Base-by-base conservation (phyloP, 2,888 invertebrate genomes). In the Melanchra persicariae region DNA sequence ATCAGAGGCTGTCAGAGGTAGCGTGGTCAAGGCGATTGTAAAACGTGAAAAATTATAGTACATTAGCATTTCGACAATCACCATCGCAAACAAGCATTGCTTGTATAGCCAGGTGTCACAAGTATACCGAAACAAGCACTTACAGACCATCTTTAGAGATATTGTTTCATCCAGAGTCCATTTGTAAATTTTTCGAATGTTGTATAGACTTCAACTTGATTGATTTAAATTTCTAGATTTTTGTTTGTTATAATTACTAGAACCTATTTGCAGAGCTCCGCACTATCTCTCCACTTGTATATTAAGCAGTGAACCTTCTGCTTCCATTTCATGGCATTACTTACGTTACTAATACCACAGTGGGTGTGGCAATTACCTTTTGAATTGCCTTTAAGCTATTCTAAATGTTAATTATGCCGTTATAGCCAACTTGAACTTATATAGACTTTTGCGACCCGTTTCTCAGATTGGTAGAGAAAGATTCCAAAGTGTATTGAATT, bases 381-480 rank as follows among this genome's bases (percentile, higher is more conserved):
- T 34, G 63, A 37, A 77, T 81, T 83, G 83, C 82, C 51, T 67
- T 79, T 67, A 69, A 65, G 54, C 76, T 63, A 34, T 76, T 82
- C 68, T 70, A 83, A 83, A 83, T 82, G 77, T 77, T 83, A 85
- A 83, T 83, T 85, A 85, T 70, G 57, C 73, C 83, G 52, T 83
- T 85, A 77, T 52, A 80, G 65, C 47, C 67, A 74, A 74, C 77
- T 73, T 80, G 71, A 80, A 85, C 74, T 80, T 80, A 82, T 43
- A 55, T 5, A 49, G 24, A 64, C 40, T 59, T 61, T 68, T 68
- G 70, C 68, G 83, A 74, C 81, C 74, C 30, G 54, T 74, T 79
- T 79, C 74, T 54, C n/a, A 62, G 63, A 74, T 74, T 73, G 71
- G 64, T 71, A 72, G 45, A 43, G 60, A 79, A 79, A 78, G 82